Evolutionary conservation across 2,888 invertebrate genomes (phyloP).

Genomic region (Lamellibrachia columna): DNA sequence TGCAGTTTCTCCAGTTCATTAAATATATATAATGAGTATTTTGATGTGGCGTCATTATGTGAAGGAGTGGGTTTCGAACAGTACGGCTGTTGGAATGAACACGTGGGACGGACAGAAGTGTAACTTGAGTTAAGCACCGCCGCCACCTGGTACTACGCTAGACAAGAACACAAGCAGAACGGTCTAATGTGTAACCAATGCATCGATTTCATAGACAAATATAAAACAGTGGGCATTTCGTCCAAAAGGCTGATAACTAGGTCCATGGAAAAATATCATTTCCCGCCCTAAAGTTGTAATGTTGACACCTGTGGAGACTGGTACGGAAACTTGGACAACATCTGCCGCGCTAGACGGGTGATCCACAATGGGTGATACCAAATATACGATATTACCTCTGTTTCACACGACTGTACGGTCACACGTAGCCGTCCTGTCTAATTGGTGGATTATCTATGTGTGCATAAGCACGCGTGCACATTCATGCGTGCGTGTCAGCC

Average conservation of each 20-base stretch:
- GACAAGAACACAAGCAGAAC: too few relatives aligned
- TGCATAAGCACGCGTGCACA: not conserved
- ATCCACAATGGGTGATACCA: too few relatives aligned
- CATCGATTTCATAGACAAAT: too few relatives aligned
- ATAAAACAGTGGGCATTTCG: not conserved
- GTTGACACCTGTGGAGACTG: not conserved
- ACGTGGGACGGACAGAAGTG: not conserved
- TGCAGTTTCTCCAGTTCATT: too few relatives aligned
- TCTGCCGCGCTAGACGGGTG: too few relatives aligned
- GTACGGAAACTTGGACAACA: too few relatives aligned
- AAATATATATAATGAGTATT: not conserved
- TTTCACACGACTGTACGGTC: not conserved
- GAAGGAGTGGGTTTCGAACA: not conserved
- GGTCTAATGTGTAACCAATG: too few relatives aligned
- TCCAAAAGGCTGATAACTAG: not conserved
- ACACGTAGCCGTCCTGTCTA: not conserved
- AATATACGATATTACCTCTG: not conserved
- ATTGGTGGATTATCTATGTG: not conserved
- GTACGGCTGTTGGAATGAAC: not conserved
- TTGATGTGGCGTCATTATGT: not conserved
- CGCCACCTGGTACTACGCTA: not conserved
- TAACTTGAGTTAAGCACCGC: not conserved
- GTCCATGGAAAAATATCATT: not conserved
- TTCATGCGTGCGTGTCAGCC: too few relatives aligned
- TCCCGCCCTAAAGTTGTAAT: not conserved